phyloP scores from a whole-genome alignment of 2,113 vertebrate species.

The Catagonus wagneri region DNA sequence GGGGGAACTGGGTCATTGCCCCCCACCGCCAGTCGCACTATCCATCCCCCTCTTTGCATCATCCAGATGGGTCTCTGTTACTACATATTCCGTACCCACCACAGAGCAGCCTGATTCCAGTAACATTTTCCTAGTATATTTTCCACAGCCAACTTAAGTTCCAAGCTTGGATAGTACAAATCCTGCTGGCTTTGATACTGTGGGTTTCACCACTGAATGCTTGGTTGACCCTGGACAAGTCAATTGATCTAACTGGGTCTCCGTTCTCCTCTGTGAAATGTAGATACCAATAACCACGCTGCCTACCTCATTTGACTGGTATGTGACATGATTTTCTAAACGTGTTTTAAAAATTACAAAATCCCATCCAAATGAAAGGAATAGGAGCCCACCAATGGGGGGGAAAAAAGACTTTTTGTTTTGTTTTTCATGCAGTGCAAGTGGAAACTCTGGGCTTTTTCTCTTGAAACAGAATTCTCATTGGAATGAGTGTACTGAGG shows the following conservation, averaged over 20 bases:
- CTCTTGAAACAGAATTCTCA: conserved; percentile 1
- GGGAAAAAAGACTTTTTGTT: background rate
- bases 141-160: background rate
- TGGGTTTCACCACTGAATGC: background rate
- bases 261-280: background rate
- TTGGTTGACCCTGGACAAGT: background rate
- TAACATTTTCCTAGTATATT: background rate
- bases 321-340: background rate
- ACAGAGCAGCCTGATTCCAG: background rate
- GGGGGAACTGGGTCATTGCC: background rate
- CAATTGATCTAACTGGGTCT: background rate
- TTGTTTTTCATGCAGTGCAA: background rate
- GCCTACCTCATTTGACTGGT: background rate
- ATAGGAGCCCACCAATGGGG: too few relatives aligned
- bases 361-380: background rate
- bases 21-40: too few relatives aligned
- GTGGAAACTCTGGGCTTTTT: background rate
- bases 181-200: background rate
- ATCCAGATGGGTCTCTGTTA: background rate
- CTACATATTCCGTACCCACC: background rate
- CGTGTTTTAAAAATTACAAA: background rate
- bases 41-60: background rate
- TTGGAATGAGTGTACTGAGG: background rate
- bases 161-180: background rate
- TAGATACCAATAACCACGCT: background rate